A percentile compares a stretch with the other conserved stretches of the same genome.
Conservation (phyloP, 2,888 invertebrate species). For the Spialia ferax region DNA sequence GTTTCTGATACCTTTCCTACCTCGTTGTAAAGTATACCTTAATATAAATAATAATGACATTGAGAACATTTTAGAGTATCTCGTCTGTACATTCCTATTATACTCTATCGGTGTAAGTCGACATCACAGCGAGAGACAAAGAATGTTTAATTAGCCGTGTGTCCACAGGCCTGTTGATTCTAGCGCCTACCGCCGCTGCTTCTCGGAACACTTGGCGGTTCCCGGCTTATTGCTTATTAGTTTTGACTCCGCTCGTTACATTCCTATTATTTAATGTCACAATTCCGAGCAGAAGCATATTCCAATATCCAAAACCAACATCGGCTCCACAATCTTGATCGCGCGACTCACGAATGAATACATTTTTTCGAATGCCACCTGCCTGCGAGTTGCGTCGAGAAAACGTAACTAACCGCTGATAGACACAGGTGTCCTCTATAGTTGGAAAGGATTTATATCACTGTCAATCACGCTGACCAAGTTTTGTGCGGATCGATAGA, state of each 20-base stretch:
- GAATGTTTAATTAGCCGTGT: constrained; percentile 72
- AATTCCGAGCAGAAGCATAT: constrained; percentile 34
- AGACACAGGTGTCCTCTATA: too few relatives aligned
- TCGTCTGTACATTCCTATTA: constrained; percentile 38
- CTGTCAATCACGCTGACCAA: too few relatives aligned
- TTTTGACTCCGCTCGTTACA: constrained; percentile 36
- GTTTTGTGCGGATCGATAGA: too few relatives aligned
- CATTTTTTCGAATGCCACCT: constrained; percentile 1
- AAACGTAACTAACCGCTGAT: too few relatives aligned
- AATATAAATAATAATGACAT: too few relatives aligned
- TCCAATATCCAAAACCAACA: constrained; percentile 29
- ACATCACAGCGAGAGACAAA: constrained; percentile 64
- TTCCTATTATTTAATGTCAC: constrained; percentile 36
- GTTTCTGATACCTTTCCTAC: too few relatives aligned
- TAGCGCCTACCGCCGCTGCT: constrained; percentile 37
- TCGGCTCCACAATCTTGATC: constrained; percentile 11
- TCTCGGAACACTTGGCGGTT: constrained; percentile 34
- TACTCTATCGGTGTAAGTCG: constrained; percentile 62
- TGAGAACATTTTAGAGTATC: constrained; percentile 6
- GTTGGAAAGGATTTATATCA: too few relatives aligned
- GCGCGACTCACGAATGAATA: neutral
- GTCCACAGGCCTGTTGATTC: constrained; percentile 60
- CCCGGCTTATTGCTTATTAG: constrained; percentile 27
- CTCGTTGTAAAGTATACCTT: too few relatives aligned
- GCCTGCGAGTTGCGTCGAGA: neutral